These are phyloP conservation scores for Dexiosoma caninum DNA, from an alignment of 2,888 invertebrate genomes.

Conservation along the genomic window DNA sequence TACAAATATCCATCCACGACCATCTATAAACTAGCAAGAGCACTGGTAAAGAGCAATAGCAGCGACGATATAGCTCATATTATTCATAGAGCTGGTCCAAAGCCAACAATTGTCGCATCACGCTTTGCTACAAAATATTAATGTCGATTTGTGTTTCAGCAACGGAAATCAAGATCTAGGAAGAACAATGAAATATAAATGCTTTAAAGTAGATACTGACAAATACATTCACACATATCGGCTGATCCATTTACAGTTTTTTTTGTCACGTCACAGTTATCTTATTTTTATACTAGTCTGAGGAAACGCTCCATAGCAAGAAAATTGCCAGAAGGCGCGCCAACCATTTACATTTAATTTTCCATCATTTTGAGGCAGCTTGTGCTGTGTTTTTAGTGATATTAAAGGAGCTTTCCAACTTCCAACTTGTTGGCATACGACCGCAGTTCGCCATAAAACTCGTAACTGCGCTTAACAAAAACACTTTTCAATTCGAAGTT, in stretches of 20 bases:
- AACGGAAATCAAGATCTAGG: not conserved
- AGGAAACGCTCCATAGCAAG: too few species aligned
- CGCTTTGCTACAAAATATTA: constrained; percentile 54
- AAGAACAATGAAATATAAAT: constrained; percentile 5
- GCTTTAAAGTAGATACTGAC: not conserved
- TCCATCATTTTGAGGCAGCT: too few species aligned
- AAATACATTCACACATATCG: not conserved
- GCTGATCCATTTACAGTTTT: constrained; percentile 28
- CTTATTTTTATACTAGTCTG: too few species aligned
- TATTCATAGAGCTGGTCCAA: constrained; percentile 50
- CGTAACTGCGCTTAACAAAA: too few species aligned
- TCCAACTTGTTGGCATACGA: too few species aligned
- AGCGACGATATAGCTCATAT: not conserved
- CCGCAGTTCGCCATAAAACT: too few species aligned
- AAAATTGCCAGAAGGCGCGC: too few species aligned
- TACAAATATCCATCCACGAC: not conserved
- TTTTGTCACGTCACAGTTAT: too few species aligned
- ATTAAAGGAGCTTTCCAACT: too few species aligned
- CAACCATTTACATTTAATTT: too few species aligned
- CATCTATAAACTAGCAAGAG: not conserved
- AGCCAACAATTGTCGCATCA: constrained; percentile 55
- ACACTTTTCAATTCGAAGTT: too few species aligned
- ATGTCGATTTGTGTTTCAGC: constrained; percentile 41
- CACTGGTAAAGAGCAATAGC: not conserved
- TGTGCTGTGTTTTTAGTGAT: too few species aligned